A percentile compares a stretch with the other conserved stretches of the same genome.
These are phyloP conservation scores for Astyanax mexicanus DNA, from an alignment of 2,797 vertebrate species.

Conservation along the genomic window DNA sequence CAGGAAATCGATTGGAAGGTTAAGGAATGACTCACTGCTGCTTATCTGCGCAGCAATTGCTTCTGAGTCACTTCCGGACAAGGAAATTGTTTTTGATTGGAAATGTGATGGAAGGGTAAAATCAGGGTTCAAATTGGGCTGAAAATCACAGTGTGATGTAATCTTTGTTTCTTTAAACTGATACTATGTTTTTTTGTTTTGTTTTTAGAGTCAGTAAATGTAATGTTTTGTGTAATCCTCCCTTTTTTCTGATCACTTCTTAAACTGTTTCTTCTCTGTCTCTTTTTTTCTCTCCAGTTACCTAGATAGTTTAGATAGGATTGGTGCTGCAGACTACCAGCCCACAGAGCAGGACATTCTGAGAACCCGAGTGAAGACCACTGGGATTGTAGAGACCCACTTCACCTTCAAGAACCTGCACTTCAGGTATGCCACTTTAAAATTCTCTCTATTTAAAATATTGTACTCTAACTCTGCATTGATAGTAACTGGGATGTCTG, in stretches of 20 bases:
- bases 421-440: constrained; percentile 79
- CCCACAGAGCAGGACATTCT: constrained; percentile 91
- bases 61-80: too few species aligned
- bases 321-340: constrained; percentile 87
- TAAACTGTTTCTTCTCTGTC: neutral
- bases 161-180: neutral
- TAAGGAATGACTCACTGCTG: too few species aligned
- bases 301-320: constrained; percentile 92
- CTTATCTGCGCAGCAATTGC: too few species aligned
- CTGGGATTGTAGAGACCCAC: constrained; percentile 92
- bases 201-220: neutral
- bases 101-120: too few species aligned
- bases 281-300: constrained; percentile 75
- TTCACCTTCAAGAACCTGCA: constrained; percentile 93
- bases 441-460: too few species aligned
- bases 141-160: too few species aligned
- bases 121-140: too few species aligned
- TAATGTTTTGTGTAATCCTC: constrained; percentile 4
- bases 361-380: constrained; percentile 91
- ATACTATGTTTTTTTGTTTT: too few species aligned
- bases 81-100: too few species aligned
- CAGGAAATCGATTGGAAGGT: too few species aligned
- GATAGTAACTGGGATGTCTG: constrained; percentile 38
- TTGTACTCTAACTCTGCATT: too few species aligned
- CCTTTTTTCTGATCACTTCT: too few species aligned